These are phyloP conservation scores for Caenorhabditis brenneri DNA, from an alignment of 1,140 invertebrate species.

Conservation along the genomic window DNA sequence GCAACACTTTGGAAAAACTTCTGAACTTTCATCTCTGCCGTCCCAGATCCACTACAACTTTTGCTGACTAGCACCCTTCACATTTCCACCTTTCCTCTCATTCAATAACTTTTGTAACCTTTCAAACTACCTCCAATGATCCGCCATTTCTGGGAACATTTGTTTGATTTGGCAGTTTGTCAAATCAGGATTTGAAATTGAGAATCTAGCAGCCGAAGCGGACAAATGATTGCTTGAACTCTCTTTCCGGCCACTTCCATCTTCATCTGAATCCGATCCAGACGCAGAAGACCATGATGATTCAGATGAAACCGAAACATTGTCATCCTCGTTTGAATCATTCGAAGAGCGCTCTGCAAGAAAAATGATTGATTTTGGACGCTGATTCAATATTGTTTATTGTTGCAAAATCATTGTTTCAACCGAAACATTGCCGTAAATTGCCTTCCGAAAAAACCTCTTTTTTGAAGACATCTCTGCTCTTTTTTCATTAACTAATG, in stretches of 20 bases:
- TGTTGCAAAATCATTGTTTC: background rate
- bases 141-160: constrained; percentile 68
- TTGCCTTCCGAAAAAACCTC: background rate
- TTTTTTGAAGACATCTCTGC: background rate
- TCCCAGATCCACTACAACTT: no score
- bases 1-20: no score
- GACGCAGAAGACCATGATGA: background rate
- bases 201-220: constrained; percentile 54
- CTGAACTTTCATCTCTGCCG: no score
- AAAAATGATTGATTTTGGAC: background rate
- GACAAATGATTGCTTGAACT: constrained; percentile 47
- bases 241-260: constrained; percentile 47
- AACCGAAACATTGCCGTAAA: background rate
- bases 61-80: background rate
- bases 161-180: constrained; percentile 62
- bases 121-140: constrained; percentile 66
- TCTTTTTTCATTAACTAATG: constrained; percentile 36
- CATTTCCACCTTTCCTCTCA: background rate
- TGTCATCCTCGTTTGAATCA: constrained; percentile 46
- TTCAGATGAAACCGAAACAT: background rate
- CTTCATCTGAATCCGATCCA: background rate
- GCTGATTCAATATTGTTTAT: background rate
- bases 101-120: background rate
- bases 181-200: constrained; percentile 70
- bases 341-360: constrained; percentile 31